Base-by-base conservation (phyloP, 1,140 invertebrate genomes). In the Philotrypesis tridentata region DNA sequence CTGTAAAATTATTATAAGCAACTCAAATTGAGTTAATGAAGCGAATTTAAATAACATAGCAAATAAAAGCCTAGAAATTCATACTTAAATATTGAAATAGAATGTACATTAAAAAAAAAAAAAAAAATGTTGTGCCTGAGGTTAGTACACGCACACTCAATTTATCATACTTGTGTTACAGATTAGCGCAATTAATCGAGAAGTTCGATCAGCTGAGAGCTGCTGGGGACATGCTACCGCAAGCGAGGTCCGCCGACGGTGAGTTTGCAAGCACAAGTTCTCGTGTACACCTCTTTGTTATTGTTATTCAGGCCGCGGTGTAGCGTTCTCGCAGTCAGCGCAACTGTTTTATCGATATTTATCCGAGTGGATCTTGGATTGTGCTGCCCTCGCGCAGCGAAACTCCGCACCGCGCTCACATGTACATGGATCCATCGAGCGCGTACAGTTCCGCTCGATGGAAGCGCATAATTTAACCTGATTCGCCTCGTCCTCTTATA, bases 181-280 rank as follows among this genome's bases (percentile, higher is more conserved):
- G 91, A 81, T 97, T 90, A 94, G 93, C 78, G 88, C 94, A 83
- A 68, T 89, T 98, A 25, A 94, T 96, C 85, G 93, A 95, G 78
- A 97, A 96, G 89, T 98, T 99, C 91, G 97, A 98, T 91, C 96
- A 98, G 89, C 93, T 97, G 31, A 95, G 95, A 85, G 94, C 94
- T 48, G 95, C 95, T 21, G 97, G 96, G 0, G 94, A 96, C 68
- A 91, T 98, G 87, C 87, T 98, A 85, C 95, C 96, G 14, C 95
- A 96, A 71, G 97, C 96, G 86, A 89, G 91, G 85, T 89, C 89
- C 23, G 87, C 89, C 27, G 90, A 92, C 33, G 88, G 91, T 92
- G 80, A 91, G 90, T 60, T 37, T 78, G 71, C 40, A 75, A 75
- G 40, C 40, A 43, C 40, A 12, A 43, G 40, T 11, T 14, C 11